phyloP scores from a whole-genome alignment of 2,888 invertebrate genomes.

The Brenthis ino region DNA sequence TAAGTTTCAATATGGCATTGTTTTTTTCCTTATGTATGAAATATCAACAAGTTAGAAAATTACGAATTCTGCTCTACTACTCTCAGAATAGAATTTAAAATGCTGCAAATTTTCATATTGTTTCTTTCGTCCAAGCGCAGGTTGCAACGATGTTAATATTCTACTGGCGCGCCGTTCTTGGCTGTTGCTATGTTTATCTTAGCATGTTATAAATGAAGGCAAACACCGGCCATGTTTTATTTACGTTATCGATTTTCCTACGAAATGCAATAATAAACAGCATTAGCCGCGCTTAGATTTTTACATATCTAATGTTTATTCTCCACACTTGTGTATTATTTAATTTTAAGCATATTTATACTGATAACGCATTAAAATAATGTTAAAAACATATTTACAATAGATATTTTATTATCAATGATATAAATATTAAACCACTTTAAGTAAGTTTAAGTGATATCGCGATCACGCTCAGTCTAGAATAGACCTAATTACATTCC shows the following conservation, averaged over 20 bases:
- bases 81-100: constrained; percentile 18
- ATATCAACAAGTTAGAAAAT: not conserved
- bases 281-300: constrained; percentile 33
- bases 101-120: constrained; percentile 13
- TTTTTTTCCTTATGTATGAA: constrained; percentile 32
- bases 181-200: constrained; percentile 49
- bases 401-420: not conserved
- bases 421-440: not conserved
- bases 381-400: too few relatives aligned
- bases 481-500: constrained; percentile 5
- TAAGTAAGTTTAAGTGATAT: not conserved
- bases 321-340: not conserved
- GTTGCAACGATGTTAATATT: constrained; percentile 39
- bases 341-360: not conserved
- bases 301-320: constrained; percentile 12
- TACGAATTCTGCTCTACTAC: constrained; percentile 18
- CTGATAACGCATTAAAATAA: too few relatives aligned
- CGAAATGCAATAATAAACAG: constrained; percentile 49
- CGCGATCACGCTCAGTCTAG: constrained; percentile 1
- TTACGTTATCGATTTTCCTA: constrained; percentile 48
- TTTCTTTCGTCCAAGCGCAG: constrained; percentile 31
- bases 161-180: constrained; percentile 40
- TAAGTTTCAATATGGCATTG: constrained; percentile 35
- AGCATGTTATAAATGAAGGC: constrained; percentile 43
- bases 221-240: constrained; percentile 50